phyloP scores from a whole-genome alignment of 2,113 vertebrate genomes.

The Myrmecophaga tridactyla region DNA sequence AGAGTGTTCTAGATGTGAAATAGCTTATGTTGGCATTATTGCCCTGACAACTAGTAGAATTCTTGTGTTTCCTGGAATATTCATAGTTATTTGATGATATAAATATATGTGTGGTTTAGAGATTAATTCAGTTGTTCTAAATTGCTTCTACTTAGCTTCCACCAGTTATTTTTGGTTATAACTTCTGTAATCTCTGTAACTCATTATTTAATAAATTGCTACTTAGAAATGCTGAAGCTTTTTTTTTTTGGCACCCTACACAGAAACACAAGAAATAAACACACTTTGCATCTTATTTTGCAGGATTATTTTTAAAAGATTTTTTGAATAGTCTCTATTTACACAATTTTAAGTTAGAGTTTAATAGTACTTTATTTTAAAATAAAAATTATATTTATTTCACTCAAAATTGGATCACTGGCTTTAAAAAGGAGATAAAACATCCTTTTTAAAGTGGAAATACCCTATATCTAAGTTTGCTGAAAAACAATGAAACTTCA shows the following conservation, averaged over 20 bases:
- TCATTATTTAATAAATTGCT: background rate
- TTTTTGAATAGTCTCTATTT: background rate
- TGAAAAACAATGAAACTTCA: background rate
- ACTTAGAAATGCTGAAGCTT: background rate
- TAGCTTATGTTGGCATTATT: background rate
- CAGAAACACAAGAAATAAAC: background rate
- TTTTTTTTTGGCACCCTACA: background rate
- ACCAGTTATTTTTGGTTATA: background rate
- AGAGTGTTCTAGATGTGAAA: conserved; percentile 11
- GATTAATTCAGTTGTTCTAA: conserved; percentile 25
- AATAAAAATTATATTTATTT: background rate
- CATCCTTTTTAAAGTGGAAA: background rate
- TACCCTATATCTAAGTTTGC: background rate
- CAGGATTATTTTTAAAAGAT: background rate
- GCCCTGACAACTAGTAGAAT: background rate
- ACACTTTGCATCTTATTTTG: background rate
- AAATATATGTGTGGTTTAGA: conserved; percentile 16
- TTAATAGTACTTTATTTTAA: background rate
- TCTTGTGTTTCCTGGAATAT: background rate
- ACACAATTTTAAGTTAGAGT: background rate
- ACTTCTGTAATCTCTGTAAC: background rate
- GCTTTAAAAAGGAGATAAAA: background rate
- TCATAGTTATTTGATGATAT: background rate
- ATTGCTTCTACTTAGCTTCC: background rate
- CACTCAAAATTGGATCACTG: conserved; percentile 11